A percentile compares a stretch with the other conserved stretches of the same genome.
Evolutionary conservation across 2,888 invertebrate species (phyloP).

Genomic region (Sinodicranocentrus sp.): DNA sequence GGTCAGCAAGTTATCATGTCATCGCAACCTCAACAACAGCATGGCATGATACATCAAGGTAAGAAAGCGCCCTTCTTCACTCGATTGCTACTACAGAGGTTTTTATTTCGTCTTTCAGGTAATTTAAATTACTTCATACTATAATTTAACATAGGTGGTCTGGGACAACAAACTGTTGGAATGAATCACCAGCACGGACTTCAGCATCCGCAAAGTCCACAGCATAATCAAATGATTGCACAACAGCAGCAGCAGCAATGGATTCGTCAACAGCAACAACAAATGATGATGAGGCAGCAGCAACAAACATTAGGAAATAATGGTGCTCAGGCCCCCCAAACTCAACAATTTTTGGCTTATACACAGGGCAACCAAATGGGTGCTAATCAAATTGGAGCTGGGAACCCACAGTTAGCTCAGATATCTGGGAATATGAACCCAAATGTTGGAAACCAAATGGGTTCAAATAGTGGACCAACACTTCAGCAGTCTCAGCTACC

Average conservation of each 20-base stretch:
- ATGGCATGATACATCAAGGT: constrained; percentile 75
- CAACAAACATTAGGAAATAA: constrained; percentile 77
- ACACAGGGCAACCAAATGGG: constrained; percentile 77
- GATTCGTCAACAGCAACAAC: constrained; percentile 77
- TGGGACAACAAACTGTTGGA: constrained; percentile 74
- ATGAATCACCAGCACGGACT: constrained; percentile 75
- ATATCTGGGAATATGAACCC: constrained; percentile 73
- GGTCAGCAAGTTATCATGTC: constrained; percentile 71
- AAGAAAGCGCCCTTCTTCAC: no score
- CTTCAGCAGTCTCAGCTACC: constrained; percentile 74
- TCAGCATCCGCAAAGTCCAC: constrained; percentile 76
- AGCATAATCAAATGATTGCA: constrained; percentile 72
- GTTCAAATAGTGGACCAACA: constrained; percentile 68
- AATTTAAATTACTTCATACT: background rate
- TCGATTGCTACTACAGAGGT: no score
- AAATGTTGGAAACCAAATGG: constrained; percentile 74
- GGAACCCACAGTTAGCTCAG: constrained; percentile 73
- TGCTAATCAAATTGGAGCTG: constrained; percentile 77
- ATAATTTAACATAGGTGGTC: constrained; percentile 46
- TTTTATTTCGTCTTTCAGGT: no score
- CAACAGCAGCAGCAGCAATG: constrained; percentile 78
- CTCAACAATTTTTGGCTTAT: constrained; percentile 78
- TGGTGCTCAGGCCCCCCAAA: constrained; percentile 78
- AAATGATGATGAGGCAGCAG: constrained; percentile 79
- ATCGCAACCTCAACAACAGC: constrained; percentile 76